These are phyloP conservation scores for Pachydiplax longipennis DNA, from an alignment of 2,888 invertebrate genomes.

Conservation along the genomic window DNA sequence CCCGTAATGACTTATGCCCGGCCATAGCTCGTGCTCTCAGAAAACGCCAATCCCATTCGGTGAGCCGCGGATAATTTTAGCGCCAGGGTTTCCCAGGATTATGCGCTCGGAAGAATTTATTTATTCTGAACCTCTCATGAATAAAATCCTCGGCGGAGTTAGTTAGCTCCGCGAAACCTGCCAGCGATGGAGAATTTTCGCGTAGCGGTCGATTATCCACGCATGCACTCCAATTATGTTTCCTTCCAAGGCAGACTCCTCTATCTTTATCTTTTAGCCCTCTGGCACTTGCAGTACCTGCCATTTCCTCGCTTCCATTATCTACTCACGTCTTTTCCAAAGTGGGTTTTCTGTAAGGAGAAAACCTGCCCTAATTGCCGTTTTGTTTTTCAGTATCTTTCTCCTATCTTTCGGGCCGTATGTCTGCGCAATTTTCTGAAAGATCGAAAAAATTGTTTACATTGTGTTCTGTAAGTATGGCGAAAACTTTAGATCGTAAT, in stretches of 20 bases:
- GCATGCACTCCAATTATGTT: background rate
- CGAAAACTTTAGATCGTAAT: too few relatives aligned
- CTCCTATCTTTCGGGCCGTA: too few relatives aligned
- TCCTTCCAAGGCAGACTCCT: background rate
- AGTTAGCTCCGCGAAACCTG: background rate
- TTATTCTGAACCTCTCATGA: background rate
- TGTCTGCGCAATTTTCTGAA: too few relatives aligned
- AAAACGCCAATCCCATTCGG: background rate
- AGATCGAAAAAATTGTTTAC: too few relatives aligned
- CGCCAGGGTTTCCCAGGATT: too few relatives aligned
- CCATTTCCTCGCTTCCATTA: too few relatives aligned
- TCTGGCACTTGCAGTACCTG: background rate
- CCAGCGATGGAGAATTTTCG: background rate
- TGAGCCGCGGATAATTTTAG: background rate
- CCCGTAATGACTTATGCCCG: background rate
- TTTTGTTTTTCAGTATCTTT: too few relatives aligned
- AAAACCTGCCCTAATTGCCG: too few relatives aligned
- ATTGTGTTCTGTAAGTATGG: too few relatives aligned
- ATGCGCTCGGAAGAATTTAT: too few relatives aligned
- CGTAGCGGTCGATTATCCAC: background rate
- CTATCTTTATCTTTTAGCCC: background rate
- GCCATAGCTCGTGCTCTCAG: background rate
- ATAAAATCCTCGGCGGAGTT: background rate
- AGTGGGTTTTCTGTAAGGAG: too few relatives aligned
- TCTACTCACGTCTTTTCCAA: too few relatives aligned